phyloP scores from a whole-genome alignment of 2,888 invertebrate genomes.

The Nycteola revayana region DNA sequence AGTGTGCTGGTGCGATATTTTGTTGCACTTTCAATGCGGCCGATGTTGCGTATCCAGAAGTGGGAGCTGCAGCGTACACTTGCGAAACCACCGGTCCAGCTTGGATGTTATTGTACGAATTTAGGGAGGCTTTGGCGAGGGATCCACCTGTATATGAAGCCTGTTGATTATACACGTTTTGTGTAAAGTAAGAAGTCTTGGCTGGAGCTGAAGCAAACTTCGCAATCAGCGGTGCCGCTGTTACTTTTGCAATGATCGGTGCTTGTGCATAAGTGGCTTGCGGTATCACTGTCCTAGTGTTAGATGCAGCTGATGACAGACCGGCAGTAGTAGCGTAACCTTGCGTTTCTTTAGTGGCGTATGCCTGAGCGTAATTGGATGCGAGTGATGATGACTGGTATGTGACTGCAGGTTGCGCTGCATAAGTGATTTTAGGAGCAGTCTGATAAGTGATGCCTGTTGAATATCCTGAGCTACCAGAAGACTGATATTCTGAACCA shows the following conservation, averaged over 20 bases:
- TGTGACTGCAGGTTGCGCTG: slow-evolving; percentile 46
- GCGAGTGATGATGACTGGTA: slow-evolving; percentile 40
- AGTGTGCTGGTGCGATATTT: slow-evolving; percentile 33
- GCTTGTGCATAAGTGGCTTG: slow-evolving; percentile 73
- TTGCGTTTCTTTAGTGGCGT: slow-evolving; percentile 62
- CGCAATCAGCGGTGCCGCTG: slow-evolving; percentile 71
- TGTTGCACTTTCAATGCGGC: slow-evolving; percentile 54
- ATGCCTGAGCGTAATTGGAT: slow-evolving; percentile 43
- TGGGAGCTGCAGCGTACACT: slow-evolving; percentile 64
- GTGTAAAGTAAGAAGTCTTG: slow-evolving; percentile 54
- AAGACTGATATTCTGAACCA: slow-evolving; percentile 33
- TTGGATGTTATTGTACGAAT: slow-evolving; percentile 55
- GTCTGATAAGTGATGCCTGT: slow-evolving; percentile 48
- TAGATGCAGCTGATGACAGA: slow-evolving; percentile 60
- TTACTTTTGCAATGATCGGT: slow-evolving; percentile 76
- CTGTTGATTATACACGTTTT: slow-evolving; percentile 59
- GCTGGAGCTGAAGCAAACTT: slow-evolving; percentile 57
- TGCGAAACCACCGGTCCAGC: slow-evolving; percentile 71
- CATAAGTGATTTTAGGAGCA: slow-evolving; percentile 56
- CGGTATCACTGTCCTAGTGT: slow-evolving; percentile 60
- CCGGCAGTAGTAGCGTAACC: slow-evolving; percentile 81
- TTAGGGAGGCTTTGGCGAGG: slow-evolving; percentile 67
- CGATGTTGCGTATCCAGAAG: slow-evolving; percentile 62
- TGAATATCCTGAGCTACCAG: slow-evolving; percentile 29
- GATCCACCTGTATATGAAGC: slow-evolving; percentile 47